These are phyloP conservation scores for Syngnathoides biaculeatus DNA, from an alignment of 2,113 vertebrate species.

Conservation along the genomic window DNA sequence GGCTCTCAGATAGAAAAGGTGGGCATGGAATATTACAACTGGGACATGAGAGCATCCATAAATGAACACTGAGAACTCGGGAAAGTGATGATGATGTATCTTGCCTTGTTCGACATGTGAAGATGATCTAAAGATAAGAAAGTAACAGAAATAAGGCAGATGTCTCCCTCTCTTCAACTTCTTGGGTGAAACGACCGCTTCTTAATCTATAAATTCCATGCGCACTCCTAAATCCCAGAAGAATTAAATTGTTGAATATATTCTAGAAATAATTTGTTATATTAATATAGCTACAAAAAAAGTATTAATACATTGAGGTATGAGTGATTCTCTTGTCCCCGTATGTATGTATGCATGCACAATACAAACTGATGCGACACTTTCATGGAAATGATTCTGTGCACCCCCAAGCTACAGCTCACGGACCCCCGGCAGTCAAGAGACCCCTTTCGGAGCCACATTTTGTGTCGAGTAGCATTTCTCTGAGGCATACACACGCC, in stretches of 20 bases:
- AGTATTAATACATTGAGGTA: too few relatives aligned
- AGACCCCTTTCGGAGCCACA: too few relatives aligned
- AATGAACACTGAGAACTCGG: slow-evolving; percentile 8
- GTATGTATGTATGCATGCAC: too few relatives aligned
- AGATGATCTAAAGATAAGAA: not conserved
- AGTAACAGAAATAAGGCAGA: slow-evolving; percentile 24
- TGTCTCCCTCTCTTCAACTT: not conserved
- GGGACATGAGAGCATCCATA: slow-evolving; percentile 26
- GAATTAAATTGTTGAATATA: too few relatives aligned
- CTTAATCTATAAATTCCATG: not conserved
- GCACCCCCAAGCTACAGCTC: too few relatives aligned
- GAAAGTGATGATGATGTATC: slow-evolving; percentile 18
- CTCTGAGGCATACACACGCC: slow-evolving; percentile 10
- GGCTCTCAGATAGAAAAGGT: slow-evolving; percentile 10
- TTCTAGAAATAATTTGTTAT: too few relatives aligned
- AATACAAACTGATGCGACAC: too few relatives aligned
- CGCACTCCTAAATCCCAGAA: not conserved
- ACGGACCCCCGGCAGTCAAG: too few relatives aligned
- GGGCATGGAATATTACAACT: slow-evolving; percentile 43
- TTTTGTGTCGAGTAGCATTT: slow-evolving; percentile 25
- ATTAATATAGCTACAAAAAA: too few relatives aligned
- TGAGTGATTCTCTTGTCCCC: too few relatives aligned
- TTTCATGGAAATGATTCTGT: too few relatives aligned
- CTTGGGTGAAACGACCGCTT: not conserved
- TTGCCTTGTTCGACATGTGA: slow-evolving; percentile 14